Conservation (phyloP, 1,140 invertebrate species). For the Scaptodrosophila lebanonensis region DNA sequence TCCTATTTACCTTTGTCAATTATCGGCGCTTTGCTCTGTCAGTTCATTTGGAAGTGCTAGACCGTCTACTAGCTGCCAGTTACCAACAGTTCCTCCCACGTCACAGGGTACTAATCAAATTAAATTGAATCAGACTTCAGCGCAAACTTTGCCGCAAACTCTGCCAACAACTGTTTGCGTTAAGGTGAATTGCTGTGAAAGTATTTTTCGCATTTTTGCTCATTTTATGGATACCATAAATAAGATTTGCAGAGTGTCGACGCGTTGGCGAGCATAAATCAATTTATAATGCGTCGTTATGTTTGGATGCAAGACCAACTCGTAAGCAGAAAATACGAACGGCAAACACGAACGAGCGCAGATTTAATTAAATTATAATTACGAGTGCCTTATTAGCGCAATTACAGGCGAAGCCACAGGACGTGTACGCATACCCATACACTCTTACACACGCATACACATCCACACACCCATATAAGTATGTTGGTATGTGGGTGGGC, state of each 20-base stretch:
- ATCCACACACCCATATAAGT: too few relatives aligned
- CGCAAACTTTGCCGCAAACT: conserved; percentile 31
- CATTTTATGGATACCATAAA: neutral
- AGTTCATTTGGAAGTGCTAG: too few relatives aligned
- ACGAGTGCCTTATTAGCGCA: conserved; percentile 60
- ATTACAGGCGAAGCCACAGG: conserved; percentile 45
- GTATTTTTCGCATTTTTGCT: conserved; percentile 10
- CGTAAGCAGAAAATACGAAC: conserved; percentile 35
- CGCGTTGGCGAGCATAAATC: conserved; percentile 43
- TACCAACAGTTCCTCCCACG: too few relatives aligned
- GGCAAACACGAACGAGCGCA: conserved; percentile 55
- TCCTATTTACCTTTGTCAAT: too few relatives aligned
- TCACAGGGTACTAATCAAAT: conserved; percentile 47
- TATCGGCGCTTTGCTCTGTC: too few relatives aligned
- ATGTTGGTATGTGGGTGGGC: too few relatives aligned
- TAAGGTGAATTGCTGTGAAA: conserved; percentile 51
- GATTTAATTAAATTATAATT: conserved; percentile 72
- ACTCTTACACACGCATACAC: conserved; percentile 5
- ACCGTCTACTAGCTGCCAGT: too few relatives aligned
- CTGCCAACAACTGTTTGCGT: conserved; percentile 48
- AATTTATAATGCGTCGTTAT: conserved; percentile 32
- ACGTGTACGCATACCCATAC: conserved; percentile 1
- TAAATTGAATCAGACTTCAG: conserved; percentile 14
- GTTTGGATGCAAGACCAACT: neutral
- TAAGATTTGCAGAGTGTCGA: neutral